Base-by-base conservation (phyloP, 2,888 invertebrate genomes). In the Tenthredo mesomela region DNA sequence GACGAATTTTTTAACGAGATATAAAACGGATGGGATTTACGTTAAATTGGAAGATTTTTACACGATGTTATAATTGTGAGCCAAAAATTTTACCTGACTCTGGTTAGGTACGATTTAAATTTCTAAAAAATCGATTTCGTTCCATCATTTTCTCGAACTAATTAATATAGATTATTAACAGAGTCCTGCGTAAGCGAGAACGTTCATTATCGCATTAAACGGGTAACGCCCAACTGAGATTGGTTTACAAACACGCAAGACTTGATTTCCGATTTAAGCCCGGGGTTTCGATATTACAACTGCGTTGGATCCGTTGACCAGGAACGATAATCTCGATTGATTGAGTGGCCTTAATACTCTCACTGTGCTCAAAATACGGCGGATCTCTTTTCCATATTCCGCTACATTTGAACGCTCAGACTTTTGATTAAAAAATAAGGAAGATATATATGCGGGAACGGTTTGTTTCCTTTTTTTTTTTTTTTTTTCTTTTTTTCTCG, bases 251-350 rank as follows among this genome's bases (percentile, higher is more conserved):
- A 73, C 71, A 43, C 21, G 71, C 71, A 73, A 73, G 71, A 43
- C 29, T 73, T 43, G 40, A 73, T 40, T 73, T 40, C 21, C 43
- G 40, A 73, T 73, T 73, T 73, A 73, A 73, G 71, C 37, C 40
- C 15, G 18, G 18, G 43, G 10, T 40, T 21, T 40, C 43, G 37
- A 21, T 9, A 18, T 18, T 73, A n/a, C 21, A n/a, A 73, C 40
- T 73, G 4, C 71, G 37, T 18, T n/a, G 21, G 40, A 40, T 73
- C 71, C 71, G 71, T 40, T 43, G 15, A 70, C 15, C n/a, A 33
- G n/a, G 21, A n/a, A 73, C 71, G 71, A 73, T 73, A 61, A 40
- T 73, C 71, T 73, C 43, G 43, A 21, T 37, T 73, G 71, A 73
- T 73, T 9, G 40, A 73, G 40, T 73, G 10, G 40, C 9, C 25